A percentile compares a stretch with the other conserved stretches of the same genome.
phyloP scores from a whole-genome alignment of 2,797 vertebrate species.

The Clarias pachynema region DNA sequence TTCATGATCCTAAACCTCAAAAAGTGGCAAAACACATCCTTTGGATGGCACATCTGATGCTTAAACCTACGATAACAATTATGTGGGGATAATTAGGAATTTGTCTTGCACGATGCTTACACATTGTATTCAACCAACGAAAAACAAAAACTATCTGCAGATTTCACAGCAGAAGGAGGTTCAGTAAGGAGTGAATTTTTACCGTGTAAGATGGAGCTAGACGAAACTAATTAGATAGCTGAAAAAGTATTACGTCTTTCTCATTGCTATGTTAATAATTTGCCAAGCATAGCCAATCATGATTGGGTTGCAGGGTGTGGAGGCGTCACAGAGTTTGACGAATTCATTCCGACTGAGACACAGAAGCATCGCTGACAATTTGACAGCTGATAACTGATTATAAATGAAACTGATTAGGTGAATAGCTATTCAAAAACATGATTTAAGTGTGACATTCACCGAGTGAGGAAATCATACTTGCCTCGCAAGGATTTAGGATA shows the following conservation, averaged over 20 bases:
- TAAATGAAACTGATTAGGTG: neutral
- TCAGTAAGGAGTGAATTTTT: neutral
- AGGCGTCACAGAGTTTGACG: neutral
- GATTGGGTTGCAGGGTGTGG: neutral
- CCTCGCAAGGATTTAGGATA: slow-evolving; percentile 1
- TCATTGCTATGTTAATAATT: neutral
- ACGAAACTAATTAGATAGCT: neutral
- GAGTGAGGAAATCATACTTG: neutral
- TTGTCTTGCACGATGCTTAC: neutral
- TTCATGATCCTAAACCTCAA: neutral
- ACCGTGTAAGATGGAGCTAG: neutral
- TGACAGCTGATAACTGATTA: slow-evolving; percentile 15
- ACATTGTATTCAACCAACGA: neutral
- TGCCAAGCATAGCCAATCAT: neutral
- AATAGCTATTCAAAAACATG: neutral
- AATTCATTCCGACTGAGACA: neutral
- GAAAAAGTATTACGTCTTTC: neutral
- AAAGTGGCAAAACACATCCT: neutral
- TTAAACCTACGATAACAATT: neutral
- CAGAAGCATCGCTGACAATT: neutral
- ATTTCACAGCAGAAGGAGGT: neutral
- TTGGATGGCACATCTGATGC: neutral
- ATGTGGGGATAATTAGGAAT: neutral
- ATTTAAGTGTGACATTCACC: neutral
- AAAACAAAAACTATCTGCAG: neutral